phyloP scores from a whole-genome alignment of 2,888 invertebrate species.

The Idaea biselata region DNA sequence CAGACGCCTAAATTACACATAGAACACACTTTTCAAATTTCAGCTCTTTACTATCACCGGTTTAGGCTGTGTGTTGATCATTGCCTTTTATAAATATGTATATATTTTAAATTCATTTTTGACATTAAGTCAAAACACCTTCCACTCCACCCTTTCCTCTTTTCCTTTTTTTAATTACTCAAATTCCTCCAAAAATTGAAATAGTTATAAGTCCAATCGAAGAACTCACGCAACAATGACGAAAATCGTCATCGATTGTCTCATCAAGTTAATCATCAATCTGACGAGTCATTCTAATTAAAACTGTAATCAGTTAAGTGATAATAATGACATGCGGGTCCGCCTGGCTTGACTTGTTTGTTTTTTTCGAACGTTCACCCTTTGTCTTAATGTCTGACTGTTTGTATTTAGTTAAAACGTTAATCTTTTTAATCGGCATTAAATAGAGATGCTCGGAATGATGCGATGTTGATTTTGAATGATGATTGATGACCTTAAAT shows the following conservation, averaged over 20 bases:
- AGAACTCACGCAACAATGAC: constrained; percentile 22
- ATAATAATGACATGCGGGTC: constrained; percentile 75
- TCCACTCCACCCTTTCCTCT: too few species aligned
- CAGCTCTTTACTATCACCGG: too few species aligned
- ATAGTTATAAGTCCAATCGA: constrained; percentile 9
- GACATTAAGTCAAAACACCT: too few species aligned
- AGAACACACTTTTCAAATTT: too few species aligned
- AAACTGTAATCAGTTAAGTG: constrained; percentile 72
- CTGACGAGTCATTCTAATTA: constrained; percentile 73
- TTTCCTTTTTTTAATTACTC: not conserved
- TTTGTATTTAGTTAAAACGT: constrained; percentile 15
- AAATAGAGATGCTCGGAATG: not conserved
- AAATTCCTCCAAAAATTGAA: constrained; percentile 5
- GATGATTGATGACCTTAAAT: not conserved
- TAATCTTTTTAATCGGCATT: constrained; percentile 3
- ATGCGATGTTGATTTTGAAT: not conserved
- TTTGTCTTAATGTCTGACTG: constrained; percentile 44
- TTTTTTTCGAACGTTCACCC: constrained; percentile 63
- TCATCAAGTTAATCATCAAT: constrained; percentile 70
- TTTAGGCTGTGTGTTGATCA: too few species aligned
- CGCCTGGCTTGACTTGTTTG: constrained; percentile 47
- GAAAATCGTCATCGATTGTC: constrained; percentile 49
- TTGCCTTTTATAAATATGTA: too few species aligned
- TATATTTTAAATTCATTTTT: too few species aligned
- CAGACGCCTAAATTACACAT: too few species aligned